Percentiles rank a stretch among this genome's conserved stretches.
phyloP scores from a whole-genome alignment of 2,888 invertebrate genomes.

The Gibbula magus region DNA sequence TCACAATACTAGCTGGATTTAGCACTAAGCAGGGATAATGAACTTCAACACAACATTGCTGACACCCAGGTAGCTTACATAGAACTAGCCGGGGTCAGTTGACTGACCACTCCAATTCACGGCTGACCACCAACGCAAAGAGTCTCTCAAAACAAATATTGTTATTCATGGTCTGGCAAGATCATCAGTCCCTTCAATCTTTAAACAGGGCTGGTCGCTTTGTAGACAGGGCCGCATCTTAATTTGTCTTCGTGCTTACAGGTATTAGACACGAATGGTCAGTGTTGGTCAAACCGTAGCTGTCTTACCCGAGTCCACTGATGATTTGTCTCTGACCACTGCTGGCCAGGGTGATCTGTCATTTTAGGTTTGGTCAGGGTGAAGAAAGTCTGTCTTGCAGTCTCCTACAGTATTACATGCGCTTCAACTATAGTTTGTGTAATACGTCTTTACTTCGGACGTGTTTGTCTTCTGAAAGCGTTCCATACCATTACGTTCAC shows the following conservation, averaged over 20 bases:
- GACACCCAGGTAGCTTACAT: constrained; percentile 4
- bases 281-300: too few species aligned
- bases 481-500: too few species aligned
- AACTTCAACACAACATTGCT: not conserved
- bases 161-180: constrained; percentile 15
- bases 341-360: too few species aligned
- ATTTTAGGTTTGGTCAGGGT: too few species aligned
- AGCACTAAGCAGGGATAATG: constrained; percentile 14
- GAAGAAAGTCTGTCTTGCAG: too few species aligned
- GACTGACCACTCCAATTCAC: not conserved
- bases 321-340: too few species aligned
- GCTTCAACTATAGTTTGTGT: too few species aligned
- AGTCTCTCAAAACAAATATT: constrained; percentile 3
- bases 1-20: not conserved
- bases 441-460: too few species aligned
- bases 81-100: not conserved
- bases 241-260: constrained; percentile 20
- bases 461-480: too few species aligned
- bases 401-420: too few species aligned
- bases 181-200: not conserved
- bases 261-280: not conserved
- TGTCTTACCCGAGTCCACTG: too few species aligned
- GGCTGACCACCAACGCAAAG: not conserved
- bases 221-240: not conserved
- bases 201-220: not conserved